Evolutionary conservation across 2,113 vertebrate species (phyloP).

Genomic region (Pantherophis guttatus): DNA sequence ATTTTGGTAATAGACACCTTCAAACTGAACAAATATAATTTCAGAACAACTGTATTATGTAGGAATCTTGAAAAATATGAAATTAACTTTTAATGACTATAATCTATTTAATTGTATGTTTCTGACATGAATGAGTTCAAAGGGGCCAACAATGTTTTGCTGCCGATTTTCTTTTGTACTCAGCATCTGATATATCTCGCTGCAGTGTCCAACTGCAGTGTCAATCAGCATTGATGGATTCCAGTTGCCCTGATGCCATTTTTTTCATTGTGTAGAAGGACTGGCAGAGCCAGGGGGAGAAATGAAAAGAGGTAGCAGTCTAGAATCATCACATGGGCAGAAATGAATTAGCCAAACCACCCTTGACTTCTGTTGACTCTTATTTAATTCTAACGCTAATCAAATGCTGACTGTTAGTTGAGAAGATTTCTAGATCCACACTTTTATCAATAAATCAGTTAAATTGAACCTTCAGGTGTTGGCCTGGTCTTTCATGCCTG

Average conservation of each 20-base stretch:
- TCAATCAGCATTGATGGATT: not conserved
- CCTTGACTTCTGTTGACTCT: not conserved
- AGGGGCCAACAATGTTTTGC: not conserved
- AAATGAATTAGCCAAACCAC: not conserved
- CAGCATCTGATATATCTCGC: not conserved
- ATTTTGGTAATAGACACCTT: not conserved
- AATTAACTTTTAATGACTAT: not conserved
- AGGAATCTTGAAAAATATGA: not conserved
- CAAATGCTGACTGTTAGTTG: not conserved
- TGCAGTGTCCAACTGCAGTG: not conserved
- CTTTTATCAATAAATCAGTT: not conserved
- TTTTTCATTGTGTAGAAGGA: not conserved
- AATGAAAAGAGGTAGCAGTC: not conserved
- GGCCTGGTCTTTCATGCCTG: not conserved
- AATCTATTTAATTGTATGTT: not conserved
- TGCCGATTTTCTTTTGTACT: not conserved
- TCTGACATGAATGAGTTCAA: not conserved
- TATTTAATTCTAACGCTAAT: not conserved
- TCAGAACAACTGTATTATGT: not conserved
- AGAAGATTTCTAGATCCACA: not conserved
- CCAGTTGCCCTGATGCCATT: not conserved
- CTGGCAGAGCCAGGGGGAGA: not conserved
- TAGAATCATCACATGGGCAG: not conserved
- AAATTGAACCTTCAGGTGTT: not conserved
- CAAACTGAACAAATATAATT: not conserved